Evolutionary conservation across 2,888 invertebrate genomes (phyloP).

Genomic region (Drosophila colorata): DNA sequence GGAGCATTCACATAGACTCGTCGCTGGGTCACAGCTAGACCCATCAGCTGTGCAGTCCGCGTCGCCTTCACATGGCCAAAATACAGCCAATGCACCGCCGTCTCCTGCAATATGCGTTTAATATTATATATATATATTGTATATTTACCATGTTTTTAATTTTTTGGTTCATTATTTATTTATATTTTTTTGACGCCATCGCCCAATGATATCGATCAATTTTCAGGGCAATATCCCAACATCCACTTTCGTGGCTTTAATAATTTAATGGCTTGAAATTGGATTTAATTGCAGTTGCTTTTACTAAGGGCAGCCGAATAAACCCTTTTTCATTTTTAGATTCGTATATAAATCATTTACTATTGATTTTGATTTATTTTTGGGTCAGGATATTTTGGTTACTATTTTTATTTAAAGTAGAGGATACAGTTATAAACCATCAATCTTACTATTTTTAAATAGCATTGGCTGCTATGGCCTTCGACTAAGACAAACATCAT

Average conservation of each 20-base stretch:
- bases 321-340: conserved; percentile 11
- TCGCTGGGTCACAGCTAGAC: conserved; percentile 75
- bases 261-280: conserved; percentile 26
- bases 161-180: background rate
- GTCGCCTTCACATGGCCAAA: conserved; percentile 83
- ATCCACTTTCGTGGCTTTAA: conserved; percentile 13
- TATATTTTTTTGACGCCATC: conserved; percentile 3
- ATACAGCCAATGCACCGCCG: conserved; percentile 67
- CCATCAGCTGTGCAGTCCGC: conserved; percentile 81
- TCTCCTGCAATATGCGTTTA: conserved; percentile 41
- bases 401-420: no score
- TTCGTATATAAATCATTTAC: background rate
- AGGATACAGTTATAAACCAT: no score
- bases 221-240: background rate
- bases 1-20: conserved; percentile 77
- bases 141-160: background rate
- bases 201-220: conserved; percentile 13
- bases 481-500: no score
- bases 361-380: conserved; percentile 27
- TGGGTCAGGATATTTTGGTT: background rate
- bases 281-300: conserved; percentile 18
- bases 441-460: no score
- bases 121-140: no score
- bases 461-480: no score
- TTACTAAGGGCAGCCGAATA: conserved; percentile 6